These are phyloP conservation scores for Oligia fasciuncula DNA, from an alignment of 2,888 invertebrate genomes.

Conservation along the genomic window DNA sequence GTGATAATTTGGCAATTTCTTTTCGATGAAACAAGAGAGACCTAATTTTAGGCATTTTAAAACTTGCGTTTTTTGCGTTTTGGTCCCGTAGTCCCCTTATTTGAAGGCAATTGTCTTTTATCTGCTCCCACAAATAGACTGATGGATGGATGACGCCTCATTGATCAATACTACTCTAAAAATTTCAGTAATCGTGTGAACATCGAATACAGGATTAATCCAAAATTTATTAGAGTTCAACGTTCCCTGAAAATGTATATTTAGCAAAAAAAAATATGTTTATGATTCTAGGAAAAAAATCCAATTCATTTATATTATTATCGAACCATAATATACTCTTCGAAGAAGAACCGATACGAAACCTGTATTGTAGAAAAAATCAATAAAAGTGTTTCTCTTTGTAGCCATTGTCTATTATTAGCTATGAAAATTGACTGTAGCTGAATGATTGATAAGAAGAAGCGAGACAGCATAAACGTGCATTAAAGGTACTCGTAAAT, in stretches of 20 bases:
- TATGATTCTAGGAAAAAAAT: not conserved
- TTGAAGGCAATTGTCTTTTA: constrained; percentile 53
- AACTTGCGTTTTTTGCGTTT: too few species aligned
- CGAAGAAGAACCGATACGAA: not conserved
- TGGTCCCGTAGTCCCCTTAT: not conserved
- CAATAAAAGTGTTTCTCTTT: constrained; percentile 30
- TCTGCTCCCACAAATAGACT: constrained; percentile 20
- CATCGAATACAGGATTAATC: not conserved
- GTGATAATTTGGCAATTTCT: too few species aligned
- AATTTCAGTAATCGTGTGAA: constrained; percentile 10
- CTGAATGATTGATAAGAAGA: constrained; percentile 53
- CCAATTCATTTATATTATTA: not conserved
- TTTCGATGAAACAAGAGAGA: too few species aligned
- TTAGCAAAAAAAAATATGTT: not conserved
- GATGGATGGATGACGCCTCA: constrained; percentile 2
- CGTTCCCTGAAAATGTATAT: not conserved
- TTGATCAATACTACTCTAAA: constrained; percentile 36
- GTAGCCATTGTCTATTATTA: constrained; percentile 34
- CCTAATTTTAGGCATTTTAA: too few species aligned
- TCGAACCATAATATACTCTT: not conserved
- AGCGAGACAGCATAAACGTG: constrained; percentile 52
- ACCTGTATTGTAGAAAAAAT: constrained; percentile 20
- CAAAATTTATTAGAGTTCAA: not conserved
- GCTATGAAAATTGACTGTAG: constrained; percentile 47
- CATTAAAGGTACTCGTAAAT: constrained; percentile 43